Evolutionary conservation across 2,797 vertebrate genomes (phyloP), one percentile per base, ranked within the genome.

Genomic region (Falco peregrinus): DNA sequence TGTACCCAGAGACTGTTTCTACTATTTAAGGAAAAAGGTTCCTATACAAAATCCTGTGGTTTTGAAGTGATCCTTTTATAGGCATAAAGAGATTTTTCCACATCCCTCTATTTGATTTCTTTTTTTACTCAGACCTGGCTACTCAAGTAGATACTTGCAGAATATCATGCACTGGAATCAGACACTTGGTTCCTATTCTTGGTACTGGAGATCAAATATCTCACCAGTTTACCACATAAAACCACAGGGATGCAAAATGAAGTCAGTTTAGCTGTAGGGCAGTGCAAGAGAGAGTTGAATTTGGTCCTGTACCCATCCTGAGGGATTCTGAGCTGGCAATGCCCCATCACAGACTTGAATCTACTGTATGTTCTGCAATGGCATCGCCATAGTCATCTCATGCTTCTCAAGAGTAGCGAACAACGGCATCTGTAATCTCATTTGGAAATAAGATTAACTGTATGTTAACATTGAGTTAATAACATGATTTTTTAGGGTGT

Each of bases 11-110:
- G 11, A 93, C 95, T 94, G 94, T 88, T 97, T 92, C 96, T 96
- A 68, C 95, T 95, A 96, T 97, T 94, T 96, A 96, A 96, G 97
- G 97, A 37, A 95, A 95, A 96, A 90, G 84, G 93, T 92, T 97
- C 92, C 95, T 96, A 95, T 96, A 94, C 92, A 93, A 97, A 97
- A 97, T 94, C 86, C 82, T 74, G 84, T 26, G 95, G 88, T 90
- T 96, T 95, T 81, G 61, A 95, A 97, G 90, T 92, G 93, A 95
- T 96, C 97, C 96, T 96, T 97, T 97, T 97, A 96, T 96, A 96
- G 96, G 89, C 95, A 96, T 95, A 92, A 91, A 94, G 87, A 94
- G 74, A 93, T 90, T 95, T 97, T 97, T 96, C 94, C 94, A 93
- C 77, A 90, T 95, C 86, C 68, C 51, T 93, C 86, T 94, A 47